Conservation (phyloP, 1,140 invertebrate species). For the Pseudomyrmex concolor region DNA sequence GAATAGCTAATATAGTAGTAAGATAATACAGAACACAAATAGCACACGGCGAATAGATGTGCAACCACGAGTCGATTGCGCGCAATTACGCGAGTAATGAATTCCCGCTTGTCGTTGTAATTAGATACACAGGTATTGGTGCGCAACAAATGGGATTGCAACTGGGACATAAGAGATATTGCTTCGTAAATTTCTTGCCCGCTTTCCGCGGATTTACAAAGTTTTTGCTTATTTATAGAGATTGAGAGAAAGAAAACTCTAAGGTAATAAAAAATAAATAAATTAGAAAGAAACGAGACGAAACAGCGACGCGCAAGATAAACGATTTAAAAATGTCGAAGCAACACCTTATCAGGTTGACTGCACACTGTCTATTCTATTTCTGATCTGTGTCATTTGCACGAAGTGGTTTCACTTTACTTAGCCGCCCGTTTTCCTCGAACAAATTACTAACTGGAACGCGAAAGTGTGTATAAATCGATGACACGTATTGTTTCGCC, state of each 20-base stretch:
- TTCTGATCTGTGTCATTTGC: constrained; percentile 56
- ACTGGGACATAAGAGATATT: background rate
- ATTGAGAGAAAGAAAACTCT: background rate
- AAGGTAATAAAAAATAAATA: background rate
- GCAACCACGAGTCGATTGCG: constrained; percentile 2
- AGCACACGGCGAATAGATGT: constrained; percentile 16
- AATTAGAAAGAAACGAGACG: background rate
- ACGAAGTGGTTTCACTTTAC: constrained; percentile 60
- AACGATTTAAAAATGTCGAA: constrained; percentile 33
- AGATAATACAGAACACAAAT: constrained; percentile 17
- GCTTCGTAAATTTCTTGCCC: background rate
- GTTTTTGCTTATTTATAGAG: background rate
- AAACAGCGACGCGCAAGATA: background rate
- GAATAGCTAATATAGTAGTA: background rate
- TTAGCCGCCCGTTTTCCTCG: constrained; percentile 55
- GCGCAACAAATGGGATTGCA: constrained; percentile 16
- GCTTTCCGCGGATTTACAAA: background rate
- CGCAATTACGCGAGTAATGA: constrained; percentile 23
- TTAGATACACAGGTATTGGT: constrained; percentile 7
- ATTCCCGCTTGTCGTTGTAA: constrained; percentile 29
- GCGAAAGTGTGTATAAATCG: constrained; percentile 65
- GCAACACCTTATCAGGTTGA: constrained; percentile 13
- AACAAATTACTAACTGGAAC: constrained; percentile 67
- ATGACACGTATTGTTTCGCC: constrained; percentile 58
- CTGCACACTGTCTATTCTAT: constrained; percentile 24